A percentile compares a stretch with the other conserved stretches of the same genome.
Conservation (phyloP, 2,797 vertebrate species). For the Catharus ustulatus region DNA sequence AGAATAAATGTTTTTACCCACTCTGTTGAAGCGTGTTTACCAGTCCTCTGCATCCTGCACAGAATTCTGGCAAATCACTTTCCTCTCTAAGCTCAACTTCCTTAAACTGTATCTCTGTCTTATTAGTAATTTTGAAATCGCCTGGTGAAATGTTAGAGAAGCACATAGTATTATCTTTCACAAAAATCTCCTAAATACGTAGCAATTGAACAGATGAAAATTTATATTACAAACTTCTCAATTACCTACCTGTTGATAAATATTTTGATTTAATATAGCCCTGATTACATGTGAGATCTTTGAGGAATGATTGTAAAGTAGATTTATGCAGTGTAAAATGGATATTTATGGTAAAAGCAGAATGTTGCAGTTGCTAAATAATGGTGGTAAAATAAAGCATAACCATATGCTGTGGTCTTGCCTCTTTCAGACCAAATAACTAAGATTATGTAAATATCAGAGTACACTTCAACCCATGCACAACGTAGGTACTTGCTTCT, state of each 20-base stretch:
- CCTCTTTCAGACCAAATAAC: neutral
- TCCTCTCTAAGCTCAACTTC: neutral
- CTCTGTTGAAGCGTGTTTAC: neutral
- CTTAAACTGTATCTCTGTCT: neutral
- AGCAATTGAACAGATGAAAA: neutral
- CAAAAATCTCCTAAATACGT: neutral
- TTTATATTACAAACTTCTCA: neutral
- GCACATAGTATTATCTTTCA: neutral
- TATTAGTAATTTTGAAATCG: neutral
- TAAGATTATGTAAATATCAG: neutral
- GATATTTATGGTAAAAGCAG: neutral
- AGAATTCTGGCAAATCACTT: neutral
- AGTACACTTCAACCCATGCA: neutral
- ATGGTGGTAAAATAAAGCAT: neutral
- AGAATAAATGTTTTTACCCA: neutral
- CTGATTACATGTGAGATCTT: neutral
- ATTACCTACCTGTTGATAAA: neutral
- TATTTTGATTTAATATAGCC: neutral
- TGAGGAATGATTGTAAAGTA: neutral
- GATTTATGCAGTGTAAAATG: neutral
- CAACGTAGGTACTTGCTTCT: neutral
- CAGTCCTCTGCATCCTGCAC: neutral
- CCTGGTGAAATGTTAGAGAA: neutral
- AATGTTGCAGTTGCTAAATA: neutral
- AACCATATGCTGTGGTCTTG: neutral